Evolutionary conservation across 1,140 invertebrate species (phyloP), one percentile per base, ranked within the genome.

Genomic region (Samia ricini): DNA sequence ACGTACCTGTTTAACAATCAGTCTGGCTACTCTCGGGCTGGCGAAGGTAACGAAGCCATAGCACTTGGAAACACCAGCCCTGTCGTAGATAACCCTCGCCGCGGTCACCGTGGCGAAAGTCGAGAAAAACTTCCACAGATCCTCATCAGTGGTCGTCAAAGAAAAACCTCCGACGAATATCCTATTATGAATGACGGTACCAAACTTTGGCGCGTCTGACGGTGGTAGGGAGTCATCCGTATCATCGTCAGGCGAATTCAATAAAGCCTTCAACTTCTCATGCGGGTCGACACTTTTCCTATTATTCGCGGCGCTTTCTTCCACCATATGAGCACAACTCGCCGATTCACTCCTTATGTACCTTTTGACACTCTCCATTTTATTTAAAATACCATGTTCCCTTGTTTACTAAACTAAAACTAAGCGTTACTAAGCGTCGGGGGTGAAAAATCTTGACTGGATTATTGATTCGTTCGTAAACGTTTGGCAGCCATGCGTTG

Each of bases 161-260:
- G 97, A 95, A 75, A 98, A 97, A n/a, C 97, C 97, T 51, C 97
- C 97, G 48, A 98, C 97, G 92, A 99, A 99, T 77, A 99, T 97
- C 78, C 97, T 93, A 91, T 98, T 98, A 64, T 98, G 97, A 69
- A 98, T 96, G 51, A 96, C 89, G 49, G 95, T 96, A 57, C 95
- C 95, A 76, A 93, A 95, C 85, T 95, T 95, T 15, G 94, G 94
- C 15, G 94, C 94, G 64, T 93, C 90, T 24, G 91, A 87, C n/a
- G 92, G 91, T 19, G 91, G 91, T 1, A 87, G 69, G 7, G 74
- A 78, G 33, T 91, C 90, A 23, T 91, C 89, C 0, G 79, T 84
- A 18, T 85, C 87, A 3, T 89, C 89, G 10, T 89, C 89, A 4
- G 85, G 88, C 0, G 85, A 85, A 52, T 90, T 91, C 61, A 90